phyloP scores from a whole-genome alignment of 2,888 invertebrate genomes.

The Odiellus spinosus region DNA sequence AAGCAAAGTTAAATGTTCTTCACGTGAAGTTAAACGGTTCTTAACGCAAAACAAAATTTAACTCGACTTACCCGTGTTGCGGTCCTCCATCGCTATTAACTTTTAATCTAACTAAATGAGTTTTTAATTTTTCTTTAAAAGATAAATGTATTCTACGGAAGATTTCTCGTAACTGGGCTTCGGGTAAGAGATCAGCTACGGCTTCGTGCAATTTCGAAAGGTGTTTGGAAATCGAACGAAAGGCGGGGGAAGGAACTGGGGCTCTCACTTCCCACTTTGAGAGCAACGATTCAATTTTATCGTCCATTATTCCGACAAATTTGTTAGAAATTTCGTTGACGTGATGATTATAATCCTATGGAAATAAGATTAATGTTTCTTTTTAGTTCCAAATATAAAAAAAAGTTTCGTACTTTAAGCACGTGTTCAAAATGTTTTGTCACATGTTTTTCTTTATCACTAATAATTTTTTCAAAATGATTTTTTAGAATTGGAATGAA shows the following conservation, averaged over 20 bases:
- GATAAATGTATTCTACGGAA: constrained; percentile 62
- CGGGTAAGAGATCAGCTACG: constrained; percentile 63
- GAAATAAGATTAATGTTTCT: constrained; percentile 2
- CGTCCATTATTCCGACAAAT: constrained; percentile 74
- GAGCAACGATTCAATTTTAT: constrained; percentile 62
- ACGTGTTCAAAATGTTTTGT: constrained; percentile 31
- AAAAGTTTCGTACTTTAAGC: constrained; percentile 7
- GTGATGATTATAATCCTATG: constrained; percentile 48
- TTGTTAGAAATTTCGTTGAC: constrained; percentile 82
- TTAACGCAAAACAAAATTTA: too few relatives aligned
- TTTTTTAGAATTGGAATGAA: constrained; percentile 33
- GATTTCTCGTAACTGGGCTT: constrained; percentile 46
- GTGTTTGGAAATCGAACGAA: constrained; percentile 43
- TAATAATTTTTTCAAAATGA: constrained; percentile 30
- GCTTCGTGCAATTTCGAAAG: constrained; percentile 82
- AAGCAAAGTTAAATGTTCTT: too few relatives aligned
- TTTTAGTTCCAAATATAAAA: neutral
- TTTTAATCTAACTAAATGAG: constrained; percentile 67
- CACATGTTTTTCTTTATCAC: constrained; percentile 28
- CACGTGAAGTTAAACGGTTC: too few relatives aligned
- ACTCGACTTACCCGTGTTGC: constrained; percentile 64
- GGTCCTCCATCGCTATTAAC: constrained; percentile 92
- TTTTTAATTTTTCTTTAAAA: constrained; percentile 70
- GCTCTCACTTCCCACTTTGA: constrained; percentile 80
- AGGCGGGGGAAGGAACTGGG: constrained; percentile 70